A percentile compares a stretch with the other conserved stretches of the same genome.
Conservation (phyloP, 2,888 invertebrate species). For the Ophion ellenae region DNA sequence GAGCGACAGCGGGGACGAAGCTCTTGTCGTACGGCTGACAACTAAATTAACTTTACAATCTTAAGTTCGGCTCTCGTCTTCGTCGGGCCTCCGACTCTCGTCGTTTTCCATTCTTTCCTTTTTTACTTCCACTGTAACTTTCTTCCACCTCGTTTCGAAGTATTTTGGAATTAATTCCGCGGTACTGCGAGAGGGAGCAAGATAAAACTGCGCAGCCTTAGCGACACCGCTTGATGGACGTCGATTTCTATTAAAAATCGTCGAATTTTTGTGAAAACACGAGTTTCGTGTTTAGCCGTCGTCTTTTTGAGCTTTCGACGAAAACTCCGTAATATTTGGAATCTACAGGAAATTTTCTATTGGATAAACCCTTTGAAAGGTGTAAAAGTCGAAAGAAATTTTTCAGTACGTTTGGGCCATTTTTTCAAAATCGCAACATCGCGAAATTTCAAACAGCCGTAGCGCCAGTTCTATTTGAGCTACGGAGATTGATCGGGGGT, state of each 20-base stretch:
- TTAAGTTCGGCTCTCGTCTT: slow-evolving; percentile 63
- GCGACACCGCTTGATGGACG: not conserved
- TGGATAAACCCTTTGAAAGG: no score
- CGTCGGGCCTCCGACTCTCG: slow-evolving; percentile 18
- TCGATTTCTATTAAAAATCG: not conserved
- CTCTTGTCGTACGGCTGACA: slow-evolving; percentile 71
- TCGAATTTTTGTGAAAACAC: no score
- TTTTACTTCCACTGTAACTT: slow-evolving; percentile 11
- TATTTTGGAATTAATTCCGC: slow-evolving; percentile 69
- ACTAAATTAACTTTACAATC: slow-evolving; percentile 78
- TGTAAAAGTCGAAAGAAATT: no score
- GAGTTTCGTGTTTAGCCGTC: no score
- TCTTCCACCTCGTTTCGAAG: slow-evolving; percentile 60
- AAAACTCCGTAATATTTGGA: no score
- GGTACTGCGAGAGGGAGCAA: slow-evolving; percentile 30
- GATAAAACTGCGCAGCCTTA: slow-evolving; percentile 29
- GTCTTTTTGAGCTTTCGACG: no score
- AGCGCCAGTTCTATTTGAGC: no score
- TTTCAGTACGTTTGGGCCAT: no score
- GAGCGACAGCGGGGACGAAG: slow-evolving; percentile 18
- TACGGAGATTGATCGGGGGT: no score
- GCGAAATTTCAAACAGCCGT: no score
- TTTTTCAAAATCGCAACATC: no score
- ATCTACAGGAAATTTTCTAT: no score
- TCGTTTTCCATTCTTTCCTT: slow-evolving; percentile 3